Base-by-base conservation (phyloP, 2,113 vertebrate genomes). In the Nipponia nippon region DNA sequence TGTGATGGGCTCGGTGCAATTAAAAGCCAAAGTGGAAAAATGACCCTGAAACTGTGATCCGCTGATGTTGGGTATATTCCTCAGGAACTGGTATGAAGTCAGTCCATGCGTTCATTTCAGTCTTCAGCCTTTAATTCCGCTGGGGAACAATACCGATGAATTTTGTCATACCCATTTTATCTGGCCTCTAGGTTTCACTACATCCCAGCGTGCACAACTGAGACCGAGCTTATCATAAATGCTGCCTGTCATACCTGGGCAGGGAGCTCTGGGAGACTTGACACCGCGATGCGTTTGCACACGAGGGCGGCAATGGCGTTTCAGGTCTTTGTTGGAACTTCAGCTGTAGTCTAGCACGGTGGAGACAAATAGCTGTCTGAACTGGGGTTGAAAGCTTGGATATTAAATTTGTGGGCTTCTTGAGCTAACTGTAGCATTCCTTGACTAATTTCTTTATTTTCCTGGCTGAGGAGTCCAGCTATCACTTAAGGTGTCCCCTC, bases 311-410 rank as follows among this genome's bases (percentile, higher is more conserved):
- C 81, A 8, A 5, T 34, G 73, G 18, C 17, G 12, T 16, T 27
- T n/a, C 65, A 11, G 78, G 72, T 58, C 82, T 85, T 46, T 80
- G 82, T 50, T 82, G 79, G 78, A 5, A 15, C 40, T 58, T 27
- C 67, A 38, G 58, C 75, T 34, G 30, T 12, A 14, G 49, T 10
- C 16, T 61, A 16, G 56, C 47, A 22, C 66, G 2, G 32, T 7
- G 65, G 52, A 75, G 47, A 11, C 47, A 13, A 32, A 8, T 19
- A 32, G 66, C 70, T 66, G 21, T 42, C 46, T 25, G 46, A 21
- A 34, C 3, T 16, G 46, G 19, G 27, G 1, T 10, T 46, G 56
- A 8, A 32, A 26, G n/a, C 55, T 73, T 0, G 0, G 4, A 2
- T 58, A 1, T 44, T 55, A 9, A 2, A 25, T 55, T 6, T 13